Conservation (phyloP, 2,113 vertebrate species). For the Elanoides forficatus region DNA sequence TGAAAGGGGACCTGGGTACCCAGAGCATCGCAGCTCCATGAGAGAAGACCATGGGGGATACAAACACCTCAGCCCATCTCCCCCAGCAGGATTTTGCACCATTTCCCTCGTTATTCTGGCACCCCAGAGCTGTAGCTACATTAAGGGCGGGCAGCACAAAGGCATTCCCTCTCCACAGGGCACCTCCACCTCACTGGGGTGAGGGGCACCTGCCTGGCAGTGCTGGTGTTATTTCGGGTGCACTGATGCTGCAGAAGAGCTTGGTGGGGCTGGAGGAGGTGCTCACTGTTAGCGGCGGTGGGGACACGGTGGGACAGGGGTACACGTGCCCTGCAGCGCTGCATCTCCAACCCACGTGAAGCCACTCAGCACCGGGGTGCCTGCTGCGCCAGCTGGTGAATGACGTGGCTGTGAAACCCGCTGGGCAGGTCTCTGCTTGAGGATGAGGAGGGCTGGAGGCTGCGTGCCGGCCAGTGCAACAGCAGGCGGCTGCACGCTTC, state of each 20-base stretch:
- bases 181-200: rapidly evolving
- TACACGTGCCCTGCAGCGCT: rapidly evolving
- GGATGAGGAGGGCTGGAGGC: not conserved
- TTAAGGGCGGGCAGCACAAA: not conserved
- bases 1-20: not conserved
- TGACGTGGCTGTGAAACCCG: not conserved
- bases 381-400: rapidly evolving
- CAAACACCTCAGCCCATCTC: rapidly evolving
- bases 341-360: rapidly evolving
- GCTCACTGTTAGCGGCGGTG: rapidly evolving
- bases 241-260: not conserved
- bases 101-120: not conserved
- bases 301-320: not conserved
- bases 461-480: rapidly evolving
- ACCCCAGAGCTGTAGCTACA: not conserved
- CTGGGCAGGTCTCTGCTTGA: not conserved
- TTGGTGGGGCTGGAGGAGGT: not conserved
- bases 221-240: not conserved
- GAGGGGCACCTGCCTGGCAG: rapidly evolving
- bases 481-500: not conserved
- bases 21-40: not conserved
- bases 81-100: rapidly evolving
- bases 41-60: rapidly evolving
- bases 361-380: rapidly evolving
- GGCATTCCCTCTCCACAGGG: not conserved